These are phyloP conservation scores for Drosophila novamexicana DNA, from an alignment of 1,140 invertebrate genomes.

Conservation along the genomic window DNA sequence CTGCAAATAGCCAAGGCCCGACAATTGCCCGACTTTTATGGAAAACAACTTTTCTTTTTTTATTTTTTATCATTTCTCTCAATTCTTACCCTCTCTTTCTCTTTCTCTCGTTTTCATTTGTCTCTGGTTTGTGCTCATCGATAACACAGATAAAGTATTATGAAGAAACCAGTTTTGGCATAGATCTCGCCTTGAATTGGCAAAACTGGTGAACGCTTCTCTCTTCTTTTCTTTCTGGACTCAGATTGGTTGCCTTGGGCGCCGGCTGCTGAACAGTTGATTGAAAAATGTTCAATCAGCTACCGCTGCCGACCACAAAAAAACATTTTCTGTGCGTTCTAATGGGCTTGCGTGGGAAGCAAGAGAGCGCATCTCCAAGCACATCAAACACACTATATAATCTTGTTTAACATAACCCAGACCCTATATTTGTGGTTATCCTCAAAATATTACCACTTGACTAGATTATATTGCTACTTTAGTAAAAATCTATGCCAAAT, in stretches of 20 bases:
- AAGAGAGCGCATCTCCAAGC: too few species aligned
- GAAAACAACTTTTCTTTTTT: slow-evolving; percentile 64
- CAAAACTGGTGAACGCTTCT: slow-evolving; percentile 1
- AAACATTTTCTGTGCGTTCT: slow-evolving; percentile 6
- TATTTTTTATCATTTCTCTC: background rate
- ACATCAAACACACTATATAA: too few species aligned
- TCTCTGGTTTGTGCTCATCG: slow-evolving; percentile 26
- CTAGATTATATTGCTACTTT: too few species aligned
- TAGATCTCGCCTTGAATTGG: background rate
- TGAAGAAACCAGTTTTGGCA: slow-evolving; percentile 27
- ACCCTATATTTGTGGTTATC: too few species aligned
- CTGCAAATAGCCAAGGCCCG: slow-evolving; percentile 40
- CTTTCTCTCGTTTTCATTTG: slow-evolving; percentile 31
- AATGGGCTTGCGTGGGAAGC: background rate
- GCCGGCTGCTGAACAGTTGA: slow-evolving; percentile 46
- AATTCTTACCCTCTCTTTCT: background rate
- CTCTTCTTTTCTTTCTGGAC: background rate
- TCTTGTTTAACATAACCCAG: too few species aligned
- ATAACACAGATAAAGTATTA: slow-evolving; percentile 32
- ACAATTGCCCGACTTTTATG: slow-evolving; percentile 60
- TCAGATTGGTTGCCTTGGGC: slow-evolving; percentile 50
- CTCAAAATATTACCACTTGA: too few species aligned
- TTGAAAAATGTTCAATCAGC: slow-evolving; percentile 60
- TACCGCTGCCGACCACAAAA: slow-evolving; percentile 1
- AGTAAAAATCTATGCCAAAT: too few species aligned